Evolutionary conservation across 2,888 invertebrate species (phyloP).

Genomic region (Galeopsomyia nigrocyanea): DNA sequence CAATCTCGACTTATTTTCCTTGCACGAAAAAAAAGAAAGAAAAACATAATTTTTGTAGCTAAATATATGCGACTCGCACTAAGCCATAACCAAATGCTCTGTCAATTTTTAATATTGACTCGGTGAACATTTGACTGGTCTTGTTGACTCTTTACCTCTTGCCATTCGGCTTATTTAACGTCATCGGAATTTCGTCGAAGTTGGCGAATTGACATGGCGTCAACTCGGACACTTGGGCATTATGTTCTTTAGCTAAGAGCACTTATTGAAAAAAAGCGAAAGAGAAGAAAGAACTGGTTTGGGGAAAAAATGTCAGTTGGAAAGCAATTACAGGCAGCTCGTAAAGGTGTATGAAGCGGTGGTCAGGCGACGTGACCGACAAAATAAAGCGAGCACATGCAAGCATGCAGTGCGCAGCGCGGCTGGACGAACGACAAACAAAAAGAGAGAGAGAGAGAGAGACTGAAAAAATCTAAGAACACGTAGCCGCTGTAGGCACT

Average conservation of each 20-base stretch:
- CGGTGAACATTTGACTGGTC: slow-evolving; percentile 18
- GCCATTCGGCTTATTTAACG: slow-evolving; percentile 1
- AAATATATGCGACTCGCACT: too few relatives aligned
- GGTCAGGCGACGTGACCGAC: slow-evolving; percentile 3
- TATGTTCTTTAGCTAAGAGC: neutral
- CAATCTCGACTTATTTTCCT: too few relatives aligned
- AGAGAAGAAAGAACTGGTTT: neutral
- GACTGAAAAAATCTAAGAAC: too few relatives aligned
- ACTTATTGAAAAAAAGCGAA: neutral
- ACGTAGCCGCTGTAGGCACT: too few relatives aligned
- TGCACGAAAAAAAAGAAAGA: too few relatives aligned
- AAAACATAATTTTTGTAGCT: too few relatives aligned
- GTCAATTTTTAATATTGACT: slow-evolving; percentile 39
- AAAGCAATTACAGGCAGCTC: slow-evolving; percentile 1
- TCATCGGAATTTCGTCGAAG: slow-evolving; percentile 18
- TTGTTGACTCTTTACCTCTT: neutral
- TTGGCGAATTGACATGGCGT: neutral
- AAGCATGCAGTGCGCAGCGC: too few relatives aligned
- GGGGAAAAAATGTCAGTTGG: slow-evolving; percentile 2
- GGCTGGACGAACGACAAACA: too few relatives aligned
- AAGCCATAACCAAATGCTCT: too few relatives aligned
- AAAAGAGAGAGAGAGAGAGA: too few relatives aligned
- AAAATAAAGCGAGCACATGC: too few relatives aligned
- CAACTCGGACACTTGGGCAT: neutral
- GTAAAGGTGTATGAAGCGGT: neutral